Base-by-base conservation (phyloP, 2,888 invertebrate genomes). In the Eupelmus urozonus region DNA sequence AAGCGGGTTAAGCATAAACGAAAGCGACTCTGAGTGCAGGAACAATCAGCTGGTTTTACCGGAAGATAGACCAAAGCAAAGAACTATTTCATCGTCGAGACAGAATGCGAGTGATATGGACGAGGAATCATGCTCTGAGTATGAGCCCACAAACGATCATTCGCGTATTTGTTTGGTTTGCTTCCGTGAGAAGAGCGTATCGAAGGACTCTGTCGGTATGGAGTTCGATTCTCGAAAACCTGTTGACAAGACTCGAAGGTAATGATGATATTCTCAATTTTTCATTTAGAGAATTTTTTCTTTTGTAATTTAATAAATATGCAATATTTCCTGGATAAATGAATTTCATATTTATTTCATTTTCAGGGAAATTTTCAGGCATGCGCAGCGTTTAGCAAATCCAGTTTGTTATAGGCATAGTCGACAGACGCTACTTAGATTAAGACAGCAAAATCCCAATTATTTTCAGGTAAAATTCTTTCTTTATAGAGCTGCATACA, bases 381-480 rank as follows among this genome's bases (percentile, higher is more conserved):
- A 95, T 85, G 92, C 95, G 0, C 94, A 94, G 84, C 93, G 94
- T 80, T 91, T 96, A 85, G 93, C 95, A 45, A 96, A 96, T 90
- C 96, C 96, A 57, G 93, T 96, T 13, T 94, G 94, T 87, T 93
- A 94, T 81, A 95, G 95, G 83, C 94, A 95, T 87, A 95, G 96
- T 53, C 96, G 96, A 83, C 95, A 96, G 86, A 94, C 94, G 20
- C 91, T 98, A 81, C 91, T 98, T 18, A 93, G 94, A 79, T 90
- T 94, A 76, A 95, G 95, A 85, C 95, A 95, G 85, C 92, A 93
- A 49, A 92, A 94, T 89, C 94, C 95, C 2, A 92, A 93, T 42
- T 91, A 93, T 80, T 95, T 95, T 90, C 93, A 89, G 83, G 89
- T 78, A 75, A 65, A n/a, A n/a, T n/a, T n/a, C n/a, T n/a, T n/a